Conservation (phyloP, 2,113 vertebrate species). For the Meriones unguiculatus region DNA sequence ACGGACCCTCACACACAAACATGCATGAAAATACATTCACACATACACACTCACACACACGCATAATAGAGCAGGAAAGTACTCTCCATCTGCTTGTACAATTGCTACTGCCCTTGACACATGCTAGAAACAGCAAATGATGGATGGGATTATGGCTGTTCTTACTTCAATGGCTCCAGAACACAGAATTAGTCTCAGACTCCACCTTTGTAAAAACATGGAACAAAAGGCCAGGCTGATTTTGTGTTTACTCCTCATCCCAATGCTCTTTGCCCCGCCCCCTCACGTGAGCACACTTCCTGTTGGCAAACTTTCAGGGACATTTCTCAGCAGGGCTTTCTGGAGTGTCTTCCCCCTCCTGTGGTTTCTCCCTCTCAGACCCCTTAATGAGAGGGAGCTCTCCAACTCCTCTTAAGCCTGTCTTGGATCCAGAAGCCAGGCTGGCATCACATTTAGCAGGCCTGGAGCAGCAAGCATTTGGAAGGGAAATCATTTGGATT, state of each 20-base stretch:
- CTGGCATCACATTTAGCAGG: constrained; percentile 85
- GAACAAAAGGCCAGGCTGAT: not conserved
- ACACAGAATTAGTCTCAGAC: not conserved
- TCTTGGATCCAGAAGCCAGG: constrained; percentile 79
- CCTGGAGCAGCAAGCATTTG: constrained; percentile 87
- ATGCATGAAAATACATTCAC: not conserved
- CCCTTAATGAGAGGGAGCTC: constrained; percentile 30
- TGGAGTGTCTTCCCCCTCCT: not conserved
- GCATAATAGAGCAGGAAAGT: not conserved
- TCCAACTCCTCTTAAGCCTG: constrained; percentile 72
- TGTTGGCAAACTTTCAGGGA: not conserved
- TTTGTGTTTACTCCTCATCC: not conserved
- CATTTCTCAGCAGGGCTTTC: not conserved
- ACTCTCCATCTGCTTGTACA: not conserved
- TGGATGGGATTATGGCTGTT: not conserved
- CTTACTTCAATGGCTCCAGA: not conserved
- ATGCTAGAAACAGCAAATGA: not conserved
- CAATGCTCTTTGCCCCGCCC: not conserved
- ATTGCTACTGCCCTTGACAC: not conserved
- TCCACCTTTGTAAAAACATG: not conserved
- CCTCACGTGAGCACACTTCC: not conserved
- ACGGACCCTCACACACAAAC: not conserved
- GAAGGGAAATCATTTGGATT: constrained; percentile 86
- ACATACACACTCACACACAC: not conserved
- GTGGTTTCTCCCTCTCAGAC: not conserved